Evolutionary conservation across 2,888 invertebrate species (phyloP).

Genomic region (Troglohyphantes excavatus): DNA sequence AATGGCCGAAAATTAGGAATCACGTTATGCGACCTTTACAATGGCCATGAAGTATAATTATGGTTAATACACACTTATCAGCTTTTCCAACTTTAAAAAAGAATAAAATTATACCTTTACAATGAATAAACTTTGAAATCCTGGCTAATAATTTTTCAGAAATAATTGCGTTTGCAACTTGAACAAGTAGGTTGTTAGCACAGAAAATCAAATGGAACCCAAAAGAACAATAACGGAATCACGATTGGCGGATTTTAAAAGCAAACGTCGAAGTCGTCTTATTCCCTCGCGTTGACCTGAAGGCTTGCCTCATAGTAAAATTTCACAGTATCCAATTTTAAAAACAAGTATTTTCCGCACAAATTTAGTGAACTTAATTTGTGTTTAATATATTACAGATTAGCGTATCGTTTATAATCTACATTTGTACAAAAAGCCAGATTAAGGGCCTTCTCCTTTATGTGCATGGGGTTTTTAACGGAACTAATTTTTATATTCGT

Average conservation of each 20-base stretch:
- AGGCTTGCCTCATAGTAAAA: constrained; percentile 1
- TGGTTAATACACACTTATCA: too few relatives aligned
- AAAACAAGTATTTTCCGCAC: too few relatives aligned
- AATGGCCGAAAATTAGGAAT: constrained; percentile 1
- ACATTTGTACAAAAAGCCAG: too few relatives aligned
- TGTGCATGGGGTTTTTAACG: too few relatives aligned
- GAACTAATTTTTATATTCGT: too few relatives aligned
- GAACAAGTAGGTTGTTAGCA: neutral
- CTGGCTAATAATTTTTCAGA: neutral
- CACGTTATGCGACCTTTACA: too few relatives aligned
- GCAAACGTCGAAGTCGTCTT: constrained; percentile 8
- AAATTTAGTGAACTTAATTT: too few relatives aligned
- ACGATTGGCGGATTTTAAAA: constrained; percentile 69
- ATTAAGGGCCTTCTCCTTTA: too few relatives aligned
- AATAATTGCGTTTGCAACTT: neutral
- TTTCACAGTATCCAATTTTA: too few relatives aligned
- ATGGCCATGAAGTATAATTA: too few relatives aligned
- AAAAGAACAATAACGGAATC: constrained; percentile 58
- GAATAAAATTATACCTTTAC: neutral
- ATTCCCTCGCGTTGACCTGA: neutral
- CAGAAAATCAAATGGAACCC: constrained; percentile 59
- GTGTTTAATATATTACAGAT: too few relatives aligned
- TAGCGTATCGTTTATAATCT: too few relatives aligned
- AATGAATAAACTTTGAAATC: neutral
- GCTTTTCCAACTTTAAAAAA: neutral